Evolutionary conservation across 2,797 vertebrate genomes (phyloP).

Genomic region (Pampus argenteus): DNA sequence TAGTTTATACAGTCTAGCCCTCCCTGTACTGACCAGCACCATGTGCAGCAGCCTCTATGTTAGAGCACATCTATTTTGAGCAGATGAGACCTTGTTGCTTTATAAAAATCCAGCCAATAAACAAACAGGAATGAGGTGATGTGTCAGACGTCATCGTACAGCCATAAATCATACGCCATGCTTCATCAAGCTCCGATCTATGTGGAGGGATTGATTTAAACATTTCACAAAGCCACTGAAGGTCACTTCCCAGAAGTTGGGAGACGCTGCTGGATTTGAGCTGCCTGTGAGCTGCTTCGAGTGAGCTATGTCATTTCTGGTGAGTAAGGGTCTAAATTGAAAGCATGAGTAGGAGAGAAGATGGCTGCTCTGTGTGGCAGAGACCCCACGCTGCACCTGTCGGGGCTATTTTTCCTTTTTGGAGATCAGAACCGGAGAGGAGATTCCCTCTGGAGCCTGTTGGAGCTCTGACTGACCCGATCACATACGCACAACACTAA

Average conservation of each 20-base stretch:
- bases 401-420: conserved; percentile 69
- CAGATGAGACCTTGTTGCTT: conserved; percentile 59
- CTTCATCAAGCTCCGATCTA: conserved; percentile 12
- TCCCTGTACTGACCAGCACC: conserved; percentile 41
- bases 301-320: conserved; percentile 49
- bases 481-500: conserved; percentile 70
- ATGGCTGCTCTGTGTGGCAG: conserved; percentile 37
- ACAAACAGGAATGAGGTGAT: conserved; percentile 53
- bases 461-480: conserved; percentile 64
- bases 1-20: conserved; percentile 18
- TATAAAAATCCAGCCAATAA: conserved; percentile 59
- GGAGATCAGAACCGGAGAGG: conserved; percentile 67
- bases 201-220: conserved; percentile 9
- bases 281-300: conserved; percentile 30
- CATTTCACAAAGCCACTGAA: neutral
- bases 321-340: conserved; percentile 81
- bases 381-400: conserved; percentile 80
- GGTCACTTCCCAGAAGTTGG: conserved; percentile 11
- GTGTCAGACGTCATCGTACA: conserved; percentile 13
- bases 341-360: conserved; percentile 70
- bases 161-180: conserved; percentile 26
- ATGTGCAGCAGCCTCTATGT: conserved; percentile 30
- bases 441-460: conserved; percentile 77
- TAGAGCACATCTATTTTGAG: conserved; percentile 67
- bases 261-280: conserved; percentile 29